Evolutionary conservation across 1,140 invertebrate species (phyloP).

Genomic region (Philotrypesis tridentata): DNA sequence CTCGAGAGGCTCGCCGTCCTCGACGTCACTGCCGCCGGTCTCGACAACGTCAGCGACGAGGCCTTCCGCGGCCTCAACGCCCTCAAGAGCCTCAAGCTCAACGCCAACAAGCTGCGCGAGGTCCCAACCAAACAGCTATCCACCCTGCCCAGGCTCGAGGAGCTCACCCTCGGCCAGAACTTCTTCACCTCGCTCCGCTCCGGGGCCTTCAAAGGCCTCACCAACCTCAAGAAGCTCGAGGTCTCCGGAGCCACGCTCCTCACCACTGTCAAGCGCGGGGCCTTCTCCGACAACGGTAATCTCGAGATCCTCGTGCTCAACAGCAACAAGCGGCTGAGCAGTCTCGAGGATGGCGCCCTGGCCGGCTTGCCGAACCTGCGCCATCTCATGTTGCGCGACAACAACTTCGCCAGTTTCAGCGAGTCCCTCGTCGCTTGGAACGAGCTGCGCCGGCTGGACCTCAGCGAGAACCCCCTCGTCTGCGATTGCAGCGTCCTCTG

Average conservation of each 20-base stretch:
- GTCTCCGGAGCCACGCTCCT: slow-evolving; percentile 84
- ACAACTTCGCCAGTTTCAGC: slow-evolving; percentile 82
- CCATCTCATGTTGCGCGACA: slow-evolving; percentile 84
- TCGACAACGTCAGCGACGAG: slow-evolving; percentile 83
- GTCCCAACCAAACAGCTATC: slow-evolving; percentile 85
- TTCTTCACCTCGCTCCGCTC: slow-evolving; percentile 80
- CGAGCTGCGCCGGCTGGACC: slow-evolving; percentile 83
- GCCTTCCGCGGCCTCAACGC: slow-evolving; percentile 85
- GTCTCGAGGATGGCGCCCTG: slow-evolving; percentile 83
- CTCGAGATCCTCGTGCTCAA: slow-evolving; percentile 84
- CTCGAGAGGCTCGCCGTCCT: slow-evolving; percentile 83
- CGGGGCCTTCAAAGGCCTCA: slow-evolving; percentile 84
- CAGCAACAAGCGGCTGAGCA: slow-evolving; percentile 82
- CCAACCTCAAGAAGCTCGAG: slow-evolving; percentile 83
- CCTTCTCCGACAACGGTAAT: slow-evolving; percentile 86
- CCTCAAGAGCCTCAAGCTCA: slow-evolving; percentile 83
- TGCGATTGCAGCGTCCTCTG: slow-evolving; percentile 88
- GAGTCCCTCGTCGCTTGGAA: slow-evolving; percentile 86
- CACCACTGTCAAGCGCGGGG: slow-evolving; percentile 81
- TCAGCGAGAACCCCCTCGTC: slow-evolving; percentile 88
- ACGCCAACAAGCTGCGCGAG: slow-evolving; percentile 83
- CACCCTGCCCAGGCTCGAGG: slow-evolving; percentile 82
- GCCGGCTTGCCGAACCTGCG: slow-evolving; percentile 85
- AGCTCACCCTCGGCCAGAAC: slow-evolving; percentile 88
- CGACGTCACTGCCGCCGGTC: slow-evolving; percentile 85